These are phyloP conservation scores for Galeopterus variegatus DNA, from an alignment of 2,113 vertebrate species.

Conservation along the genomic window DNA sequence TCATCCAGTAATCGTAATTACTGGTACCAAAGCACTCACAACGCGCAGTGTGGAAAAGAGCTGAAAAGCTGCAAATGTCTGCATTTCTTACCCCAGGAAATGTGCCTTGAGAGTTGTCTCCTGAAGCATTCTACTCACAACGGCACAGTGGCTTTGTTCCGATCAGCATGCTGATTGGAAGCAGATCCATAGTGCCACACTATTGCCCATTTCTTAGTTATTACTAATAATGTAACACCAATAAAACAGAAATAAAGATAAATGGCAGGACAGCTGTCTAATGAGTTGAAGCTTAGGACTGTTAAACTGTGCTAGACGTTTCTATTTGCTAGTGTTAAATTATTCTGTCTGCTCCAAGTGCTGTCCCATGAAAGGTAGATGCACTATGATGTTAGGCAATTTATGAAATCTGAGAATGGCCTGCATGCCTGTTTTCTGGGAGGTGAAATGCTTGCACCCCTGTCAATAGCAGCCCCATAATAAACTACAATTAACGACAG, in stretches of 20 bases:
- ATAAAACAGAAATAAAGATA: slow-evolving; percentile 86
- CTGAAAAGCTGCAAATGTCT: slow-evolving; percentile 67
- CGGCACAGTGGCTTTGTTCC: slow-evolving; percentile 43
- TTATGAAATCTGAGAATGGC: slow-evolving; percentile 85
- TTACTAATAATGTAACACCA: slow-evolving; percentile 83
- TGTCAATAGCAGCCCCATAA: slow-evolving; percentile 74
- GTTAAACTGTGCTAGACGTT: slow-evolving; percentile 87
- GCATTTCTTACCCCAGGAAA: neutral
- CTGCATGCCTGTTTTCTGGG: slow-evolving; percentile 83
- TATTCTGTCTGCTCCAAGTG: slow-evolving; percentile 84
- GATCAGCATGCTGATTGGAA: slow-evolving; percentile 65
- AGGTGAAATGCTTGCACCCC: slow-evolving; percentile 81
- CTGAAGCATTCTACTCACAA: neutral
- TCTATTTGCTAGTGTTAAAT: slow-evolving; percentile 87
- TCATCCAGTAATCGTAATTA: slow-evolving; percentile 50
- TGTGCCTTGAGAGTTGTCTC: neutral
- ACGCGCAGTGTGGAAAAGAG: slow-evolving; percentile 45
- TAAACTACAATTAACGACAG: slow-evolving; percentile 82
- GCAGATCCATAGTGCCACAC: slow-evolving; percentile 67
- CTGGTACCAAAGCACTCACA: slow-evolving; percentile 65
- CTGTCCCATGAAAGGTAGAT: slow-evolving; percentile 80
- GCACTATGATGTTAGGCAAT: slow-evolving; percentile 78
- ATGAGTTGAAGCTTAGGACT: slow-evolving; percentile 88
- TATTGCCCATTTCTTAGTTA: slow-evolving; percentile 80
- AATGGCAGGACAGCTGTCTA: slow-evolving; percentile 86